Evolutionary conservation across 2,888 invertebrate genomes (phyloP), one percentile per base, ranked within the genome.

Genomic region (Eucriotettix oculatus): DNA sequence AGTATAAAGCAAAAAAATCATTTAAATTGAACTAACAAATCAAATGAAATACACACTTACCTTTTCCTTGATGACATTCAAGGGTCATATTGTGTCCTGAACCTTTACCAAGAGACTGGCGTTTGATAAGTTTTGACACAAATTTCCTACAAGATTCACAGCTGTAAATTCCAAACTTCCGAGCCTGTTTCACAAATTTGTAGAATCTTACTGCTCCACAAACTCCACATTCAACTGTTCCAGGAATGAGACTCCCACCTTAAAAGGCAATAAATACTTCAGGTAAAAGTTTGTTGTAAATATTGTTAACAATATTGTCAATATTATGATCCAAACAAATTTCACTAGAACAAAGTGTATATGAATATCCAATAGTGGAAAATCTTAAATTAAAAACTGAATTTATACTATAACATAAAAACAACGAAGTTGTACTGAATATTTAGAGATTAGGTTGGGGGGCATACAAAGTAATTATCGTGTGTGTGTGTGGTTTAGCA

Each of bases 121-220:
- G 80, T 72, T 86, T 86, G 64, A 87, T 80, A 79, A 87, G 84
- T 71, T 88, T 87, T 16, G 87, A 84, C 68, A 91, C 88, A 72
- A 92, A 92, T 72, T 90, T 90, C 57, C 88, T 79, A 72, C 93
- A 93, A 10, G 87, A 84, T 70, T 89, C 88, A 72, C 93, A 93
- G 66, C 88, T 87, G 69, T 85, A 84, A 63, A 88, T 86, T 42
- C 90, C 90, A 71, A 88, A 90, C 71, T 90, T 90, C 62, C 87
- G 79, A 40, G 88, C 85, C 74, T 89, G 87, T 68, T 84, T 83
- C 11, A 87, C 81, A 71, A 87, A 86, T 69, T 85, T 83, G 72
- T 84, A 85, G 71, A 84, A 85, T 57, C 88, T 79, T 52, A 85
- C 81, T 53, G 87, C 85, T 52, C 86, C 85, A 72, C 90, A 90